These are phyloP conservation scores for Heliconius hewitsoni DNA, from an alignment of 1,140 invertebrate species.

Conservation along the genomic window DNA sequence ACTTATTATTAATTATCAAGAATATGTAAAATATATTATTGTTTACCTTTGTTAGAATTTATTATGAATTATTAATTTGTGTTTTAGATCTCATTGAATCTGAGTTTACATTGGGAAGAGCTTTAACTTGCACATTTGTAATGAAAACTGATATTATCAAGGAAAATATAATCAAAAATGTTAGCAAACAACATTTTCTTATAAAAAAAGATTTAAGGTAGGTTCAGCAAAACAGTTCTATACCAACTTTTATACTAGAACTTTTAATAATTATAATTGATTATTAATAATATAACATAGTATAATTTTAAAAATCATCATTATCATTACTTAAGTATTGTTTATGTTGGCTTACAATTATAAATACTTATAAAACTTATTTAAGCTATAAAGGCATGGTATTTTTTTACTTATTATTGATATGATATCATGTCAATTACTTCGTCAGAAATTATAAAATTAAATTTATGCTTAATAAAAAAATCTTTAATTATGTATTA, in stretches of 20 bases:
- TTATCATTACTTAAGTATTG: too few species aligned
- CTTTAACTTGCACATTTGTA: constrained; percentile 66
- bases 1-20: constrained; percentile 17
- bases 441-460: too few species aligned
- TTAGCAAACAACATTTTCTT: constrained; percentile 82
- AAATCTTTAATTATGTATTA: too few species aligned
- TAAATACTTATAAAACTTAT: too few species aligned
- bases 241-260: background rate
- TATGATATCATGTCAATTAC: too few species aligned
- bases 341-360: too few species aligned
- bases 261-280: too few species aligned
- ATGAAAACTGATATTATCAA: constrained; percentile 71
- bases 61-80: background rate
- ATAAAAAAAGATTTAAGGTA: constrained; percentile 75
- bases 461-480: too few species aligned
- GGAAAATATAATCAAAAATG: constrained; percentile 70
- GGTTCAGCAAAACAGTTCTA: constrained; percentile 37
- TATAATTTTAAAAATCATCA: too few species aligned
- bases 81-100: constrained; percentile 75
- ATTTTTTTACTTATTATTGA: background rate
- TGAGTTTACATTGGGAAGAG: constrained; percentile 77
- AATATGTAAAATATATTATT: background rate
- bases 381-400: background rate
- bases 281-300: too few species aligned
- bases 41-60: background rate